Evolutionary conservation across 2,888 invertebrate genomes (phyloP).

Genomic region (Ophion slaviceki): DNA sequence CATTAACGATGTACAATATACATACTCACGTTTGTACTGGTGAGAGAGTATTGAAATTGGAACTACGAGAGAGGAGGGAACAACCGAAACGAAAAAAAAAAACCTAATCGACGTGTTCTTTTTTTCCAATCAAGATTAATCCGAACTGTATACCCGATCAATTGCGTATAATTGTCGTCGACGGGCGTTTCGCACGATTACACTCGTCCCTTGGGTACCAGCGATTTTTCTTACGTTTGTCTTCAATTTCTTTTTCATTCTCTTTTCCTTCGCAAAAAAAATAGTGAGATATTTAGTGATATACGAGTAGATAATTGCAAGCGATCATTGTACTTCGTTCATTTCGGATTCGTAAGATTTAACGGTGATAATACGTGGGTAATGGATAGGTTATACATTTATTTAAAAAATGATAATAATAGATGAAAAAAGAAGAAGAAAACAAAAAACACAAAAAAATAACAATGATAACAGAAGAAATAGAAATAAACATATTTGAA

Average conservation of each 20-base stretch:
- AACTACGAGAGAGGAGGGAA: slow-evolving; percentile 9
- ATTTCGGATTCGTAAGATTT: slow-evolving; percentile 60
- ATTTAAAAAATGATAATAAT: slow-evolving; percentile 30
- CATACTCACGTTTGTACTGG: slow-evolving; percentile 60
- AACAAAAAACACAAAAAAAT: slow-evolving; percentile 34
- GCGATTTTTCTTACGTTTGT: background rate
- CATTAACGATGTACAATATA: slow-evolving; percentile 37
- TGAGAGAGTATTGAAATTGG: slow-evolving; percentile 35
- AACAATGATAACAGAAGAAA: slow-evolving; percentile 7
- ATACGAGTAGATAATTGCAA: slow-evolving; percentile 39
- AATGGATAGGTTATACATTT: slow-evolving; percentile 53
- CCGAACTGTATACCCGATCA: slow-evolving; percentile 48
- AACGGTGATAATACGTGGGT: slow-evolving; percentile 66
- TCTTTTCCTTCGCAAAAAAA: slow-evolving; percentile 18
- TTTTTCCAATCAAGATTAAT: slow-evolving; percentile 4
- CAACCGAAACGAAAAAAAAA: slow-evolving; percentile 21
- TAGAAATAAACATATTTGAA: slow-evolving; percentile 24
- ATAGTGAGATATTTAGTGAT: slow-evolving; percentile 30
- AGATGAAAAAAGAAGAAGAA: slow-evolving; percentile 33
- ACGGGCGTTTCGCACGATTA: background rate
- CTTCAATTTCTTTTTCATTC: slow-evolving; percentile 16
- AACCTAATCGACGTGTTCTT: slow-evolving; percentile 9
- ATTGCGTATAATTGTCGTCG: slow-evolving; percentile 38
- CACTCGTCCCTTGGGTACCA: background rate
- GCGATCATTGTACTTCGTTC: slow-evolving; percentile 44